phyloP scores from a whole-genome alignment of 2,113 vertebrate species.

The Alexandromys fortis region DNA sequence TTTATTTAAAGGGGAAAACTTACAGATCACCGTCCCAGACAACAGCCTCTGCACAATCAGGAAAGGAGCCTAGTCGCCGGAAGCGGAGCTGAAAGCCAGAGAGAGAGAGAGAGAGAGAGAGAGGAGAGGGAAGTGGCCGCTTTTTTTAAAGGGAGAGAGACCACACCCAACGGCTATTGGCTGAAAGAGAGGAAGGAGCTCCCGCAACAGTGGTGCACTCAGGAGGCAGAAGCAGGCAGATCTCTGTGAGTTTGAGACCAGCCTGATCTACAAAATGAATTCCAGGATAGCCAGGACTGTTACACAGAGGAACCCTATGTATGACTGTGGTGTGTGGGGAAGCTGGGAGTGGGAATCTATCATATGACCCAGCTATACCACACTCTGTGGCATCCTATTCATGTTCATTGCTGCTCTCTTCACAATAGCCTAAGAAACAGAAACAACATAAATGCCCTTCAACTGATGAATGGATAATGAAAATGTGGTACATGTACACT shows the following conservation, averaged over 20 bases:
- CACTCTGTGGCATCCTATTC: not conserved
- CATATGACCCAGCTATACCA: not conserved
- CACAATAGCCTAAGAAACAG: not conserved
- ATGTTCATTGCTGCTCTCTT: not conserved
- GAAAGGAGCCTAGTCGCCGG: too few relatives aligned
- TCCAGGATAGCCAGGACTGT: not conserved
- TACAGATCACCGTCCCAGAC: too few relatives aligned
- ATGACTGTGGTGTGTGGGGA: too few relatives aligned
- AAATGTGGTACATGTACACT: not conserved
- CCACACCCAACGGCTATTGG: too few relatives aligned
- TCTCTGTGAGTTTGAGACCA: not conserved
- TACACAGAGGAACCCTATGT: not conserved
- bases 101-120: too few relatives aligned
- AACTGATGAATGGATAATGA: not conserved
- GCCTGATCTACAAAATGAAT: not conserved
- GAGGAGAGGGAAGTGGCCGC: too few relatives aligned
- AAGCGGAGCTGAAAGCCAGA: too few relatives aligned
- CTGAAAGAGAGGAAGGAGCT: too few relatives aligned
- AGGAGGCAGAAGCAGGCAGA: not conserved
- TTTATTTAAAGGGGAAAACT: too few relatives aligned
- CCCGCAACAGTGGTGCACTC: not conserved
- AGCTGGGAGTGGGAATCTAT: too few relatives aligned
- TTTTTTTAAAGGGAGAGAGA: too few relatives aligned
- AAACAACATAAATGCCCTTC: not conserved
- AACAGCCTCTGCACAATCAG: too few relatives aligned